Evolutionary conservation across 2,888 invertebrate genomes (phyloP), one percentile per base, ranked within the genome.

Genomic region (Reticulitermes lucifugus): DNA sequence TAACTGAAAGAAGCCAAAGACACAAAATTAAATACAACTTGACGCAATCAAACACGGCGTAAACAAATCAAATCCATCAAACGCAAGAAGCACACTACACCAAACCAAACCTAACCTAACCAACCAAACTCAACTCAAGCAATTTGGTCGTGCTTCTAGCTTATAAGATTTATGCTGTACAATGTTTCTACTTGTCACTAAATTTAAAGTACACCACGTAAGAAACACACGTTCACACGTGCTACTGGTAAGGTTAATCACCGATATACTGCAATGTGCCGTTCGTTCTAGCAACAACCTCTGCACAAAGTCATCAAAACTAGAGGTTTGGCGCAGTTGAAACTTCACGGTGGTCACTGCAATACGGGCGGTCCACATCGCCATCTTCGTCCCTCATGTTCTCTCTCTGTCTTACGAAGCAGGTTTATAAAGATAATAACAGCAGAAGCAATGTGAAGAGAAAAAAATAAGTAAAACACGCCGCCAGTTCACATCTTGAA

Each of bases 381-480:
- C 46, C 77, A 7, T 25, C 46, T 18, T 46, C 46, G 22, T 46
- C 46, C 43, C 65, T 65, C 65, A 18, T 55, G 0, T 18, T 18
- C 55, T 18, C 18, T 55, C 55, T 55, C 55, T 55, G 18, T 18
- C 18, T 55, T 18, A 55, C 43, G n/a, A n/a, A 73, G 41, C 41
- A 73, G 35, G 73, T 73, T 25, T 71, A 41, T 73, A 73, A 73
- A 73, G 73, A 73, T 73, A 73, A 73, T 73, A 73, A 73, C 73
- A 41, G 73, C 73, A 73, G 73, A 73, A 73, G 73, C 73, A 41
- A 35, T 29, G 21, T 7, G 46, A 25, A 43, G 6, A 22, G 18
- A 21, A 75, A 29, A 43, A 75, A 43, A 22, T 14, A 46, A 46
- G 51, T 46, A 46, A 77, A 77, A 77, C 21, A n/a, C 2, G 77